Evolutionary conservation across 1,140 invertebrate genomes (phyloP).

Genomic region (Hesperophylax magnus): DNA sequence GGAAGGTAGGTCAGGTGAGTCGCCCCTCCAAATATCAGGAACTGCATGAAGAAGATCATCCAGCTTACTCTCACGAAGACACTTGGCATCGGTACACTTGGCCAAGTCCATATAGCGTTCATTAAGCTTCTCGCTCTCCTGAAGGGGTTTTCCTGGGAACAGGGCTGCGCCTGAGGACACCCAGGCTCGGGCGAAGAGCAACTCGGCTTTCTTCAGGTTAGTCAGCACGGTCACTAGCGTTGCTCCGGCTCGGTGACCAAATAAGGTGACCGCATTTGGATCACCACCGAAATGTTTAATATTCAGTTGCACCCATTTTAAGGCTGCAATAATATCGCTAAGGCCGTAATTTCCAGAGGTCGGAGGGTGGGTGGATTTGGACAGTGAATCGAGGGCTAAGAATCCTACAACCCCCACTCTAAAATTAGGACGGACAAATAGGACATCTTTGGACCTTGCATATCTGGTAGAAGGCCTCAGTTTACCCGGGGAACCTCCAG

Average conservation of each 20-base stretch:
- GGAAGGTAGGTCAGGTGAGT: slow-evolving; percentile 74
- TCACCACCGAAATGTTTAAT: slow-evolving; percentile 89
- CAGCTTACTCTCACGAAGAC: slow-evolving; percentile 74
- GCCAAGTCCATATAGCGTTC: slow-evolving; percentile 72
- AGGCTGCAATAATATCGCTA: slow-evolving; percentile 82
- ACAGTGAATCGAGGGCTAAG: slow-evolving; percentile 78
- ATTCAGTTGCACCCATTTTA: slow-evolving; percentile 86
- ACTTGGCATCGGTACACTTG: slow-evolving; percentile 71
- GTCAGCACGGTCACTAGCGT: slow-evolving; percentile 81
- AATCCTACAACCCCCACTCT: slow-evolving; percentile 85
- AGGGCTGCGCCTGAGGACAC: slow-evolving; percentile 80
- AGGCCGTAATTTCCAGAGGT: slow-evolving; percentile 91
- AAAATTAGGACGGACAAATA: slow-evolving; percentile 89
- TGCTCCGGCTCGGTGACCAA: slow-evolving; percentile 85
- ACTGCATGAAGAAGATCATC: slow-evolving; percentile 77
- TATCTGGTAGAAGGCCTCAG: slow-evolving; percentile 77
- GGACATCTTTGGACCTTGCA: slow-evolving; percentile 81
- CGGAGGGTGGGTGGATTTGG: slow-evolving; percentile 77
- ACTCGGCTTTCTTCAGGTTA: slow-evolving; percentile 66
- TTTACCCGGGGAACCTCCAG: slow-evolving; percentile 79
- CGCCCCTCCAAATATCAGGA: slow-evolving; percentile 78
- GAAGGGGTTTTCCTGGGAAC: slow-evolving; percentile 75
- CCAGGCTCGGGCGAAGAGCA: slow-evolving; percentile 79
- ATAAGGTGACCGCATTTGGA: slow-evolving; percentile 80
- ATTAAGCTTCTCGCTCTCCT: slow-evolving; percentile 74